Evolutionary conservation across 1,140 invertebrate genomes (phyloP), one percentile per base, ranked within the genome.

Genomic region (Agraylea sexmaculata): DNA sequence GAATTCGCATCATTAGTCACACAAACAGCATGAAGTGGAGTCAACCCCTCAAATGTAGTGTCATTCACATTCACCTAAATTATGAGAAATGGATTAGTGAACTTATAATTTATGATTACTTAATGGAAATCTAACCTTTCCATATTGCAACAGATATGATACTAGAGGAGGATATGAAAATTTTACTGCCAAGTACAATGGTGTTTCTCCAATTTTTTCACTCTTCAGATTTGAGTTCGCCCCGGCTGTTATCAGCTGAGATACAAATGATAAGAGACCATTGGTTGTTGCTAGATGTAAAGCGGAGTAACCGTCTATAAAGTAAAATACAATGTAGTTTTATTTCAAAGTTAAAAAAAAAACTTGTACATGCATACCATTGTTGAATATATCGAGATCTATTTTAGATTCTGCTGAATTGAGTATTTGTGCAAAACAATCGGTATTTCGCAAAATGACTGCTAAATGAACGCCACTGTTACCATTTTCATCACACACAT

Each of bases 381-480:
- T 43, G 18, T 43, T 43, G 35, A 30, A 33, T 10, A 38, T 38
- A 18, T 43, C 30, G 21, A 38, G 23, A 25, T 43, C 28, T 10
- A 43, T 28, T n/a, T 23, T 11, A 12, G 32, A 44, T n/a, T 39
- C 30, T 8, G 21, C 27, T 20, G 23, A 18, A 19, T 44, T 37
- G 22, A 44, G 19, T 4, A 44, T 13, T 10, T 39, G 37, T 2
- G 35, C 37, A 37, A 44, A 39, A 17, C 42, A 44, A 16, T 44
- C 42, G 1, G 42, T 13, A 25, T 29, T 39, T 3, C 35, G 30
- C 15, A 37, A 15, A 12, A 27, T 33, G 5, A 44, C 37, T 4
- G 42, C 32, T 19, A 40, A 16, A n/a, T 44, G 36, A n/a, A 44
- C n/a, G 1, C 37, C 37, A 10, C 30, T 39, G 15, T 44, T 44